Base-by-base conservation (phyloP, 1,140 invertebrate species). In the Neodiprion virginianus region DNA sequence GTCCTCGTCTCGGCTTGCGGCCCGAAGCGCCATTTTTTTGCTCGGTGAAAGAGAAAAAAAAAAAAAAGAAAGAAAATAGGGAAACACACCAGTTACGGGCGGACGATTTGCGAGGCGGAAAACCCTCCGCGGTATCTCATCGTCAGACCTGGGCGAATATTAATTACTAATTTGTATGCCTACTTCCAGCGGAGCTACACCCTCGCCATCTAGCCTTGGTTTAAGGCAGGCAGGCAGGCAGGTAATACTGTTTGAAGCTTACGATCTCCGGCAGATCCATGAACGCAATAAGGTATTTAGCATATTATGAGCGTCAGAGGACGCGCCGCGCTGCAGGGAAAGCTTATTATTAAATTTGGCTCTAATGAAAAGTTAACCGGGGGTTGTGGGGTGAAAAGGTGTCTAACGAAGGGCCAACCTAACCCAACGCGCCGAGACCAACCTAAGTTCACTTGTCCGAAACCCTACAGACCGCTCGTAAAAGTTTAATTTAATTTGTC, bases 361-460 rank as follows among this genome's bases (percentile, higher is more conserved):
- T 79, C 76, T 81, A 81, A 81, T 81, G 79, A 81, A 81, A 80
- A 77, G 75, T 47, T 69, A 69, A 7, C 67, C 67, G 12, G 61
- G 40, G 40, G 21, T 69, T 14, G 21, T 21, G 11, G 12, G 61
- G 40, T 11, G 21, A 61, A 12, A 12, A 23, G 67, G 21, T 23
- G 40, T 47, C 67, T 69, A 69, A 69, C 67, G 40, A 69, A 47
- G 67, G 67, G 40, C 67, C 12, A 69, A 21, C 67, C 40, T 21
- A 47, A 12, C 21, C 67, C 17, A 14, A 21, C 12, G 53, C 11
- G 28, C 28, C 28, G 28, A 40, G 28, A 1, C 28, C 28, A 40
- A 40, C 28, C 28, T 40, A 5, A 40, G 28, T 17, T 61, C 11
- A 61, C 53, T 61, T 61, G 53, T 61, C 53, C 53, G n/a, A 61